Evolutionary conservation across 2,113 vertebrate genomes (phyloP), one percentile per base, ranked within the genome.

Genomic region (Chloebia gouldiae): DNA sequence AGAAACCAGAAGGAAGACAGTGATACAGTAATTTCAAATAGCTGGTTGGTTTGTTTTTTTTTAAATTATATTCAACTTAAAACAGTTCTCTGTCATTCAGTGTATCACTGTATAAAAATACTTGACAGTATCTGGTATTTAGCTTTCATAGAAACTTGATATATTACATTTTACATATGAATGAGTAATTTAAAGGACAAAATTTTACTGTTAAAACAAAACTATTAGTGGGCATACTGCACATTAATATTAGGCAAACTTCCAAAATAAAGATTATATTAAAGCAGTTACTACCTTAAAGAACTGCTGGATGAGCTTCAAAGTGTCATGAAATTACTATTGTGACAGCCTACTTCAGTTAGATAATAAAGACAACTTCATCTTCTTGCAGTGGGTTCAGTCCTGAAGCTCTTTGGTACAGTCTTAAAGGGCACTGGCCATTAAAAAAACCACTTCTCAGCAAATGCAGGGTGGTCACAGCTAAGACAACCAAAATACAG

Each of bases 191-290:
- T 63, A 77, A 86, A 90, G 59, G 24, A 81, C 39, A 86, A 91
- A 90, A 88, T 4, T 66, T 10, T 45, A 77, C 23, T 28, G 19
- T 45, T 88, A 35, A 81, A 92, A 54, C 35, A 86, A 86, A 93
- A 49, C 71, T 42, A 27, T 63, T 57, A 81, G 21, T 61, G 35
- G 35, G 33, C 70, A 78, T 63, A 93, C 45, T 71, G 39, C 45
- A 92, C 27, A 75, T 54, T 92, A 96, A 86, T 66, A 80, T 33
- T 42, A 75, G 88, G 88, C 59, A 92, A 73, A 54, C 39, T 59
- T 96, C 90, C 85, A 94, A 94, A 88, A 86, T 59, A 94, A 96
- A 94, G 70, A 92, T 54, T 90, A 40, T 57, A 64, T 88, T 90
- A 66, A 80, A 83, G 63, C 45, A 80, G 68, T 59, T 90, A 73